Conservation (phyloP, 2,797 vertebrate species). For the Pipistrellus nathusii region DNA sequence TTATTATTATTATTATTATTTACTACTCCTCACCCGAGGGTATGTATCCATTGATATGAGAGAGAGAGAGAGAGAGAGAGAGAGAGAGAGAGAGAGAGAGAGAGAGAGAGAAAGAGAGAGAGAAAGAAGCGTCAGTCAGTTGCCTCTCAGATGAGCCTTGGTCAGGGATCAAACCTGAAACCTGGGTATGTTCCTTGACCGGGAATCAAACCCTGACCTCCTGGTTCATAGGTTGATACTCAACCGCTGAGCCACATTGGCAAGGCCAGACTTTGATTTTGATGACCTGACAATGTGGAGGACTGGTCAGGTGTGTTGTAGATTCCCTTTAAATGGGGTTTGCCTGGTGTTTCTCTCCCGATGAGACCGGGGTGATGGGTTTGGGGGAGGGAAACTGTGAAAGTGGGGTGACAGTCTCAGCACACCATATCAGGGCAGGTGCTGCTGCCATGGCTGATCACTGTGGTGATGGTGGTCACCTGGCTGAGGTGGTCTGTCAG, state of each 20-base stretch:
- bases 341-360: background rate
- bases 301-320: background rate
- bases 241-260: background rate
- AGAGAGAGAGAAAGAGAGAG: background rate
- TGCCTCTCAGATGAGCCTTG: background rate
- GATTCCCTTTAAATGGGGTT: background rate
- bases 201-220: background rate
- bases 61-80: background rate
- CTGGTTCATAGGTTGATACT: no score
- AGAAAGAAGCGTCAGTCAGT: background rate
- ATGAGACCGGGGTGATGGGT: background rate
- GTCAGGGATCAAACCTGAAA: no score
- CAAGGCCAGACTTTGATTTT: background rate
- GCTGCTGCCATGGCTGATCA: background rate
- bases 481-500: background rate
- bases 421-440: background rate
- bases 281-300: background rate
- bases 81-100: background rate
- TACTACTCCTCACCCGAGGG: no score
- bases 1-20: background rate
- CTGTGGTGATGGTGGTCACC: background rate
- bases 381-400: background rate
- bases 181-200: background rate
- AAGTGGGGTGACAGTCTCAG: background rate
- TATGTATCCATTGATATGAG: background rate